Conservation (phyloP, 2,797 vertebrate genomes). For the Enteromius fasciolatus region DNA sequence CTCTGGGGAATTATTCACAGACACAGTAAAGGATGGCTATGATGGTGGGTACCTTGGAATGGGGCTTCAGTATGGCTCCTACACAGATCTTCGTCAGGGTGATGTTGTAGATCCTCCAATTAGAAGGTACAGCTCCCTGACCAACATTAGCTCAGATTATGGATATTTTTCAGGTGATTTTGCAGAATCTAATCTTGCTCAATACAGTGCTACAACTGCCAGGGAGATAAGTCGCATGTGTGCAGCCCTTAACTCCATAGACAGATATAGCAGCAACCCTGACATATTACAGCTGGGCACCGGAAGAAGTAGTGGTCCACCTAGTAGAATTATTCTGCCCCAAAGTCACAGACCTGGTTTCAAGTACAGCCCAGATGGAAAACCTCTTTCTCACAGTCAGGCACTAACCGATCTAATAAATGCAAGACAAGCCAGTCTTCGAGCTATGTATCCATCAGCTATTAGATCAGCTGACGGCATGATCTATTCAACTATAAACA, state of each 20-base stretch:
- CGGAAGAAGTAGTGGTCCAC: slow-evolving; percentile 73
- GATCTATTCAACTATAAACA: slow-evolving; percentile 99
- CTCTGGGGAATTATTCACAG: slow-evolving; percentile 82
- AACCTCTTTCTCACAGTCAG: slow-evolving; percentile 80
- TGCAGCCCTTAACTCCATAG: slow-evolving; percentile 96
- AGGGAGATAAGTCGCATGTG: slow-evolving; percentile 99
- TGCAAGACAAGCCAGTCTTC: slow-evolving; percentile 83
- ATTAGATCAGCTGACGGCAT: slow-evolving; percentile 94
- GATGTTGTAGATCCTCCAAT: slow-evolving; percentile 87
- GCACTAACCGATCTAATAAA: slow-evolving; percentile 84
- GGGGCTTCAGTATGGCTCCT: slow-evolving; percentile 94
- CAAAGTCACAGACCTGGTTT: slow-evolving; percentile 84
- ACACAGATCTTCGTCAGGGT: slow-evolving; percentile 91
- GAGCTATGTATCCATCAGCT: slow-evolving; percentile 91
- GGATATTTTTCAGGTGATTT: slow-evolving; percentile 89
- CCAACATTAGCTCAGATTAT: slow-evolving; percentile 94
- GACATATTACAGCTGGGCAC: slow-evolving; percentile 87
- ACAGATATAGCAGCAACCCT: slow-evolving; percentile 86
- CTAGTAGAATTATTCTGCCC: slow-evolving; percentile 71
- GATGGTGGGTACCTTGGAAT: slow-evolving; percentile 84
- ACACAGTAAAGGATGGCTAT: slow-evolving; percentile 90
- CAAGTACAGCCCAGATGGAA: slow-evolving; percentile 87
- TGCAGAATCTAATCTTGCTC: slow-evolving; percentile 93
- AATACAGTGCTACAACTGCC: slow-evolving; percentile 97
- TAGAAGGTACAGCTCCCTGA: slow-evolving; percentile 92